phyloP scores from a whole-genome alignment of 2,888 invertebrate genomes.

The Aproaerema taeniolella region DNA sequence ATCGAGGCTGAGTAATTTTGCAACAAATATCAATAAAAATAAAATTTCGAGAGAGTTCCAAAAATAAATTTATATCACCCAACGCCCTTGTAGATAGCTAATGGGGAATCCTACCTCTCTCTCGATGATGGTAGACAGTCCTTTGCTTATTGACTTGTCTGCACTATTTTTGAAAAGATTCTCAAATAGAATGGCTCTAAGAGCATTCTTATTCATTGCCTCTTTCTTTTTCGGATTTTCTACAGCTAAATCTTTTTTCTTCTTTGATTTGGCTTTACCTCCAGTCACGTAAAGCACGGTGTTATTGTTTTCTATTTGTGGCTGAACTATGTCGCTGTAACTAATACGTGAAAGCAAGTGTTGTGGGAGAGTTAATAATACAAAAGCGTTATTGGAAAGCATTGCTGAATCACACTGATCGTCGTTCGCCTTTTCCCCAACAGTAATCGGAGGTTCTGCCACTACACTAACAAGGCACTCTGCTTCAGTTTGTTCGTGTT shows the following conservation, averaged over 20 bases:
- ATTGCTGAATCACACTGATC: constrained; percentile 35
- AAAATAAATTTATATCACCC: too few relatives aligned
- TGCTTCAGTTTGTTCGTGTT: background rate
- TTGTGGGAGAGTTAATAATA: constrained; percentile 53
- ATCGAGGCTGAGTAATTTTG: background rate
- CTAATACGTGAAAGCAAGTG: constrained; percentile 32
- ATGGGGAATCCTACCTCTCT: constrained; percentile 49
- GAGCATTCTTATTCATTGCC: constrained; percentile 40
- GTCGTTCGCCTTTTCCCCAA: constrained; percentile 16
- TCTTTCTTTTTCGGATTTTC: constrained; percentile 32
- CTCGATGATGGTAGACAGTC: constrained; percentile 31
- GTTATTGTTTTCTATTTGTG: constrained; percentile 6
- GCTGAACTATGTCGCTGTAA: constrained; percentile 6
- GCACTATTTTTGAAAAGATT: constrained; percentile 41
- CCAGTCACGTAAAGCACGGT: too few relatives aligned
- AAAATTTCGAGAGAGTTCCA: background rate
- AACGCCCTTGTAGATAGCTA: constrained; percentile 15
- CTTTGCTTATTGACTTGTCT: constrained; percentile 30
- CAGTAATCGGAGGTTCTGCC: too few relatives aligned
- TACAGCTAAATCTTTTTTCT: constrained; percentile 31
- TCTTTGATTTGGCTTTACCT: too few relatives aligned
- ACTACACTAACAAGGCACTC: constrained; percentile 10
- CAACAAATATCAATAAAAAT: background rate
- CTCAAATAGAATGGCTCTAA: constrained; percentile 52
- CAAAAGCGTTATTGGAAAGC: constrained; percentile 49